Evolutionary conservation across 2,113 vertebrate genomes (phyloP).

Genomic region (Myotis davidii): DNA sequence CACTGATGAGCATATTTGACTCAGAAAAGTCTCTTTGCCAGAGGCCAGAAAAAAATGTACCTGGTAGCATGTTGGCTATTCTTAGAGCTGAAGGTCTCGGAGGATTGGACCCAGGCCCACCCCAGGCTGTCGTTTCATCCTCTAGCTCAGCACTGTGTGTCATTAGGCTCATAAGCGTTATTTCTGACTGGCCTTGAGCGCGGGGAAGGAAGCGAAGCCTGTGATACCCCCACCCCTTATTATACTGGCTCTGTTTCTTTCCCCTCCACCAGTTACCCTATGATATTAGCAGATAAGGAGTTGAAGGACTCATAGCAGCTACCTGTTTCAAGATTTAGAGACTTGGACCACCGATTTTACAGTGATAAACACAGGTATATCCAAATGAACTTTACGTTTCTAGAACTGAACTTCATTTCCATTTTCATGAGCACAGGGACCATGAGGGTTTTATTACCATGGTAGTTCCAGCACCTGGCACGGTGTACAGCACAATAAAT

Average conservation of each 20-base stretch:
- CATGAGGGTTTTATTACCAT: background rate
- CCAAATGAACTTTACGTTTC: background rate
- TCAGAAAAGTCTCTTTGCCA: constrained; percentile 45
- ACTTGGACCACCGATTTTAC: background rate
- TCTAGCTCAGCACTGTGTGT: background rate
- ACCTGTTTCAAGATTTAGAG: background rate
- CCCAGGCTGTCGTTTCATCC: background rate
- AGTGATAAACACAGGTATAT: background rate
- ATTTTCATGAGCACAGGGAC: background rate
- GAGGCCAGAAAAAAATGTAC: constrained; percentile 11
- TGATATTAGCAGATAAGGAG: background rate
- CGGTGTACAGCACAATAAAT: background rate
- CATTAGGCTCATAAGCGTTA: background rate
- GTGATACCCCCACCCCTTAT: background rate
- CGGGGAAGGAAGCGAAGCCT: background rate
- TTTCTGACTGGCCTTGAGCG: background rate
- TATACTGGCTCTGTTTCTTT: background rate
- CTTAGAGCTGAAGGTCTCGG: background rate
- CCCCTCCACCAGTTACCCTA: background rate
- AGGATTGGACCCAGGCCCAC: background rate
- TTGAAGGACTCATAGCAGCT: background rate
- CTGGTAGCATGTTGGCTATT: background rate
- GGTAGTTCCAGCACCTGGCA: background rate
- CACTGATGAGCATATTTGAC: constrained; percentile 1
- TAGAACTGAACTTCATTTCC: background rate